Evolutionary conservation across 2,113 vertebrate genomes (phyloP).

Genomic region (Saimiri boliviensis): DNA sequence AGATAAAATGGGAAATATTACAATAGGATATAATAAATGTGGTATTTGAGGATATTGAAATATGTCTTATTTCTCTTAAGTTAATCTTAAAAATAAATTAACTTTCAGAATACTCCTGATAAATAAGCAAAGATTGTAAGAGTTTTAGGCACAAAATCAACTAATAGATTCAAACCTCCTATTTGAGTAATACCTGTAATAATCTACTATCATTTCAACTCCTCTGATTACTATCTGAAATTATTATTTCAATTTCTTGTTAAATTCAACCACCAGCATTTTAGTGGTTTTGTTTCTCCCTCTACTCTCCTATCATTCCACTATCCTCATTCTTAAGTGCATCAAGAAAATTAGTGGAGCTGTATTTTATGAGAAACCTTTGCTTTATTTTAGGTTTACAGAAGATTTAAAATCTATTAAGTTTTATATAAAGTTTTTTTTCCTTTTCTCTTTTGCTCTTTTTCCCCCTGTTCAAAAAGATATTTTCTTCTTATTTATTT

Average conservation of each 20-base stretch:
- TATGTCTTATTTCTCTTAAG: not conserved
- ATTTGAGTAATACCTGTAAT: not conserved
- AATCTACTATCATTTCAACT: not conserved
- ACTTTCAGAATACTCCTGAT: conserved; percentile 5
- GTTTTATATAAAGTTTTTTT: not conserved
- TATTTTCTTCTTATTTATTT: not conserved
- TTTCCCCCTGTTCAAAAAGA: not conserved
- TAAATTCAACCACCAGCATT: not conserved
- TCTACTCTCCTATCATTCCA: not conserved
- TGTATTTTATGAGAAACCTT: conserved; percentile 1
- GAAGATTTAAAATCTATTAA: not conserved
- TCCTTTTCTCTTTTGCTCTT: not conserved
- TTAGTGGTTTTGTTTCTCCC: not conserved
- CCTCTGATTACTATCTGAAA: not conserved
- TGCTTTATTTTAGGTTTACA: not conserved
- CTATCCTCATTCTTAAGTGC: not conserved
- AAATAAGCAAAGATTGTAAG: conserved; percentile 12
- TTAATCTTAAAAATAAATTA: conserved; percentile 33
- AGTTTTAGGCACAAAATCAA: not conserved
- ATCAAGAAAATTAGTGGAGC: not conserved
- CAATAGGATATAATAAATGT: not conserved
- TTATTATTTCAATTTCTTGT: not conserved
- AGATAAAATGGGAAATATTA: conserved; percentile 17
- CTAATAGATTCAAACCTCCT: not conserved
- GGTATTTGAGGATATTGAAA: conserved; percentile 26